Percentiles rank a stretch among this genome's conserved stretches.
phyloP scores from a whole-genome alignment of 2,797 vertebrate genomes.

The Australoheros facetus region DNA sequence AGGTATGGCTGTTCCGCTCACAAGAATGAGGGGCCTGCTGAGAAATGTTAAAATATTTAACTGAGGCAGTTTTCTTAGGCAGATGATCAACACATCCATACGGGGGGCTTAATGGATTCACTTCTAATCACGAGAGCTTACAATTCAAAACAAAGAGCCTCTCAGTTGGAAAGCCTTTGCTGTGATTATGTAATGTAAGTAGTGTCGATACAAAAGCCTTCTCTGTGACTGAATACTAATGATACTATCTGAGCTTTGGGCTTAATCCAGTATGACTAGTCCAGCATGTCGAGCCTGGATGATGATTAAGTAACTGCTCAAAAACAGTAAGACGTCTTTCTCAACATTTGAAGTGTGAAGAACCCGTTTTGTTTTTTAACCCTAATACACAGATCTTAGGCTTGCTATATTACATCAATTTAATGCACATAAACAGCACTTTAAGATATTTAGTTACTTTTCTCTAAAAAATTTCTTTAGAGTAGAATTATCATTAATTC shows the following conservation, averaged over 20 bases:
- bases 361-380: background rate
- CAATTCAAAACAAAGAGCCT: conserved; percentile 53
- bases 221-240: conserved; percentile 45
- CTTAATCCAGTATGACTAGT: conserved; percentile 48
- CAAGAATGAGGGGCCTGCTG: conserved; percentile 14
- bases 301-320: conserved; percentile 25
- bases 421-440: background rate
- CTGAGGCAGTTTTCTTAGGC: conserved; percentile 48
- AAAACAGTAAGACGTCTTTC: background rate
- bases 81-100: conserved; percentile 54
- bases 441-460: background rate
- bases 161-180: conserved; percentile 49
- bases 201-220: conserved; percentile 52
- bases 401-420: background rate
- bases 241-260: conserved; percentile 52
- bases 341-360: background rate
- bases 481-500: background rate
- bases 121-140: conserved; percentile 50
- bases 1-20: conserved; percentile 26
- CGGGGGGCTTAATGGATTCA: conserved; percentile 59
- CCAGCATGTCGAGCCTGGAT: conserved; percentile 38
- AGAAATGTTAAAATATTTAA: conserved; percentile 51
- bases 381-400: background rate
- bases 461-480: background rate
- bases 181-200: conserved; percentile 53